These are phyloP conservation scores for Enteromius thamalakanensis DNA, from an alignment of 2,797 vertebrate species.

Conservation along the genomic window DNA sequence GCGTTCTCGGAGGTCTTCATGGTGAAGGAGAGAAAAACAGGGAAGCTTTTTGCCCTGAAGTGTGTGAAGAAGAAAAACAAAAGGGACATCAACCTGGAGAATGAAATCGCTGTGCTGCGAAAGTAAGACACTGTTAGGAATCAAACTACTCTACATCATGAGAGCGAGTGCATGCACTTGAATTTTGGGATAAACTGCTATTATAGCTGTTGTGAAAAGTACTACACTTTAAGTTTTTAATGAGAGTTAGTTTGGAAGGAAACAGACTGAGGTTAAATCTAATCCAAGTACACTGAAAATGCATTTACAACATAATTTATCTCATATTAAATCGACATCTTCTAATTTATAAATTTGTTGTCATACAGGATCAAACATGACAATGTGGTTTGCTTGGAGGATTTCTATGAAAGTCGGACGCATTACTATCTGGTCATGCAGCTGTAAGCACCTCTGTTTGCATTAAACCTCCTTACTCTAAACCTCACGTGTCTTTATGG, in stretches of 20 bases:
- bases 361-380: slow-evolving; percentile 90
- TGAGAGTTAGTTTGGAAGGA: neutral
- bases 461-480: neutral
- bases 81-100: slow-evolving; percentile 88
- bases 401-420: slow-evolving; percentile 92
- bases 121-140: slow-evolving; percentile 76
- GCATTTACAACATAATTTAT: neutral
- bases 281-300: neutral
- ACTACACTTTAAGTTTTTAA: neutral
- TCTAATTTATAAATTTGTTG: neutral
- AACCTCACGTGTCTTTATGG: neutral
- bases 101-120: slow-evolving; percentile 92
- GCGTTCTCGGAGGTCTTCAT: slow-evolving; percentile 97
- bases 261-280: neutral
- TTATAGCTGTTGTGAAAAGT: neutral
- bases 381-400: slow-evolving; percentile 93
- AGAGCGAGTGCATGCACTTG: no score
- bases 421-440: slow-evolving; percentile 97
- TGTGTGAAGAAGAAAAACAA: slow-evolving; percentile 95
- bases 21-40: slow-evolving; percentile 92
- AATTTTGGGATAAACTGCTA: no score
- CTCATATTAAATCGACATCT: no score
- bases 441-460: slow-evolving; percentile 85
- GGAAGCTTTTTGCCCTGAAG: slow-evolving; percentile 91
- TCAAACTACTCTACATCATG: no score